Conservation (phyloP, 2,797 vertebrate species). For the Dendrocincla tyrannina region DNA sequence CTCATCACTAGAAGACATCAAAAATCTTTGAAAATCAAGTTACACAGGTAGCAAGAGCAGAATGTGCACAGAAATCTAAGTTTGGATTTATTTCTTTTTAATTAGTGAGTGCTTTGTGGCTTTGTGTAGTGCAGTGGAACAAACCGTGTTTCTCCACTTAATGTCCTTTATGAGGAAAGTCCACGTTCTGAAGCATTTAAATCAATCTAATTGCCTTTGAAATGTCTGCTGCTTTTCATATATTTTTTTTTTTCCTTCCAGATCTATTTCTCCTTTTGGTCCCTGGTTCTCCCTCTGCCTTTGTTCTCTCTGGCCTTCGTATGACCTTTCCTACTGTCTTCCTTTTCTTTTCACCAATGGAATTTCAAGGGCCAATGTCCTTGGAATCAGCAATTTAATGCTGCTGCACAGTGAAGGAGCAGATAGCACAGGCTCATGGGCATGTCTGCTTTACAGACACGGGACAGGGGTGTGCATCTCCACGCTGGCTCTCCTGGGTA, state of each 20-base stretch:
- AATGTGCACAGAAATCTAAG: neutral
- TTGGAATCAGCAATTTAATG: neutral
- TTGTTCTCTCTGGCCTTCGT: neutral
- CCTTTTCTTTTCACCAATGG: neutral
- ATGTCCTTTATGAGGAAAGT: neutral
- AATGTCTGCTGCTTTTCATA: neutral
- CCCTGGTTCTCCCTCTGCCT: neutral
- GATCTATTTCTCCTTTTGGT: neutral
- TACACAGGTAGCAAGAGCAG: neutral
- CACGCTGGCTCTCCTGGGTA: neutral
- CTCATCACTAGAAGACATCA: neutral
- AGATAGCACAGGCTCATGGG: neutral
- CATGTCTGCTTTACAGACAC: neutral
- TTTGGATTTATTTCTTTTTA: constrained; percentile 24
- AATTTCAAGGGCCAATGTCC: neutral
- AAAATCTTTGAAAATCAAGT: constrained; percentile 29
- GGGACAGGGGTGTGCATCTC: neutral
- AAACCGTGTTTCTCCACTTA: neutral
- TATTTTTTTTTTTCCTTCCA: neutral
- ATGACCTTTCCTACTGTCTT: neutral
- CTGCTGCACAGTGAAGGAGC: neutral
- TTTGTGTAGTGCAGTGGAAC: neutral
- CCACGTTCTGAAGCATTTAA: neutral
- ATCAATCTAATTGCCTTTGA: neutral
- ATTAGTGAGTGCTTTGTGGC: neutral